Base-by-base conservation (phyloP, 2,113 vertebrate species). In the Callionymus lyra region DNA sequence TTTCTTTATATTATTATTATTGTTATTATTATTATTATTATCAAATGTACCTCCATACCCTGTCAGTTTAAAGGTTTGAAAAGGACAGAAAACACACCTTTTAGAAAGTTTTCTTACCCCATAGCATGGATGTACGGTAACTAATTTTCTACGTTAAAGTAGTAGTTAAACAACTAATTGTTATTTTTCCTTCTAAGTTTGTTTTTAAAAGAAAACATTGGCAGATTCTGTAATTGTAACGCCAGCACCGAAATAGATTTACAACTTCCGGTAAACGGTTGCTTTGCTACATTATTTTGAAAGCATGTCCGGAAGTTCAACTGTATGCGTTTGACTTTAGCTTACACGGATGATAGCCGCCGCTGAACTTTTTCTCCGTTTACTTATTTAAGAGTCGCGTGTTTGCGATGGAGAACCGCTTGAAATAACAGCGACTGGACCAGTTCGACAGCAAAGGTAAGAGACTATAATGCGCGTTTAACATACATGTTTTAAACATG, bases 281-380 rank as follows among this genome's bases (percentile, higher is more conserved):
- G 21, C 8, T 27, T 27, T 27, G 8, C 21, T 27, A 8, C 27
- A 54, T 68, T 70, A 55, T 52, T 61, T 45, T 65, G 57, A 55
- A 50, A 35, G 36, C 9, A 1, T 11, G 6, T 44, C 10, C 56
- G 61, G 66, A 65, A 41, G 38, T 59, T 34, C 34, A 38, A 14
- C 6, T 10, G 6, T n/a, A 11, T 8, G 1, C 3, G 0, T 2
- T 69, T 74, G 45, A 21, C 56, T 16, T 56, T 56, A 47, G 53
- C 59, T 12, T 27, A 37, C n/a, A 72, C 67, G 55, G 45, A 45
- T 48, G 55, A 56, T 52, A 72, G 54, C 64, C 6, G 33, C 32
- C 3, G 41, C 13, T 5, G 18, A 77, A 78, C 52, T 81, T 62
- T 50, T 49, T 59, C 38, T 45, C 35, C 51, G 38, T 54, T 45